These are phyloP conservation scores for Matsumurasca onukii DNA, from an alignment of 1,140 invertebrate species.

Conservation along the genomic window DNA sequence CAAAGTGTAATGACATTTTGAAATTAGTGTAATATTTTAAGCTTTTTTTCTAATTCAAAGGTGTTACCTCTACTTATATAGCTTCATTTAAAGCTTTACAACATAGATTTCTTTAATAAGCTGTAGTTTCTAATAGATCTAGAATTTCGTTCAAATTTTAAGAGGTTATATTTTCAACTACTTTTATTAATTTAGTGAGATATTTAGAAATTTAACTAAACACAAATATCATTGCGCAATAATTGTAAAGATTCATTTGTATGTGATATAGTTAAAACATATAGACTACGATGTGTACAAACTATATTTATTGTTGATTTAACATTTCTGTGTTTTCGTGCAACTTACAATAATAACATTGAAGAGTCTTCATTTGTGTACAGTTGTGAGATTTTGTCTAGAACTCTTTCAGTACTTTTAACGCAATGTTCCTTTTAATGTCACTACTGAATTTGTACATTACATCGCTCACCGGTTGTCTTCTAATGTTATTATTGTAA, in stretches of 20 bases:
- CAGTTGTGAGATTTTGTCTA: constrained; percentile 13
- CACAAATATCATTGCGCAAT: constrained; percentile 11
- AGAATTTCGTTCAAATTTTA: background rate
- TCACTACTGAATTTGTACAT: constrained; percentile 1
- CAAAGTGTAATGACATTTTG: too few relatives aligned
- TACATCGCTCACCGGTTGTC: constrained; percentile 4
- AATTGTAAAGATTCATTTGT: constrained; percentile 22
- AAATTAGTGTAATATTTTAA: too few relatives aligned
- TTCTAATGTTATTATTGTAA: constrained; percentile 25
- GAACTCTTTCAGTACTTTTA: constrained; percentile 1
- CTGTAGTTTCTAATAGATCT: constrained; percentile 6
- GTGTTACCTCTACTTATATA: constrained; percentile 8
- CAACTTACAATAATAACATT: constrained; percentile 25
- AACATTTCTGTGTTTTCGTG: constrained; percentile 10
- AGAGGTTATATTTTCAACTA: constrained; percentile 8
- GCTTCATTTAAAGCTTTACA: too few relatives aligned
- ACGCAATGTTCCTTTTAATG: constrained; percentile 7
- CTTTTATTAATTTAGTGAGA: constrained; percentile 13
- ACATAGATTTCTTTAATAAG: background rate
- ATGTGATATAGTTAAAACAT: constrained; percentile 31
- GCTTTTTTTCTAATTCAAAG: constrained; percentile 8
- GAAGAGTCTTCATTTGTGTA: background rate
- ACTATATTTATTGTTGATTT: constrained; percentile 28
- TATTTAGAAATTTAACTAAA: background rate
- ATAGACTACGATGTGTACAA: constrained; percentile 30